These are phyloP conservation scores for Habropoda laboriosa DNA, from an alignment of 1,140 invertebrate genomes.

Conservation along the genomic window DNA sequence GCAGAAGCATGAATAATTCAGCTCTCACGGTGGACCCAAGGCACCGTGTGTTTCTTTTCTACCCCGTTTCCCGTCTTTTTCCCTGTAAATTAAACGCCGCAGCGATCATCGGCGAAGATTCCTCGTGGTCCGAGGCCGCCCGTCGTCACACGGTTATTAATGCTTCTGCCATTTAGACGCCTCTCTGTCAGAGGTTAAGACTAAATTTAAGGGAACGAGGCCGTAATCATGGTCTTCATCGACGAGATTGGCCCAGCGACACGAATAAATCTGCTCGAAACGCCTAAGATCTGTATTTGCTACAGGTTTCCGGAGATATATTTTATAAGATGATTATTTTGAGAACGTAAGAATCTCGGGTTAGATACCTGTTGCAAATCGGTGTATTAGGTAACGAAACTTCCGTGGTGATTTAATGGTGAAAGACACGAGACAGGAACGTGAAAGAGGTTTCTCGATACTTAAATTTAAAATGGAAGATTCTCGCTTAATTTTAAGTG, in stretches of 20 bases:
- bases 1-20: constrained; percentile 74
- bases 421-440: too few species aligned
- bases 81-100: constrained; percentile 59
- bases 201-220: constrained; percentile 23
- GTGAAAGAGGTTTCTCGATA: too few species aligned
- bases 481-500: too few species aligned
- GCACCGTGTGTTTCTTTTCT: constrained; percentile 24
- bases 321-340: constrained; percentile 1
- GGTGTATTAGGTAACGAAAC: too few species aligned
- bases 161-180: background rate
- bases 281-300: background rate
- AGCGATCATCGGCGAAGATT: constrained; percentile 57
- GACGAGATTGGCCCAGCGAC: background rate
- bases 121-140: constrained; percentile 1
- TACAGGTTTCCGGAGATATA: background rate
- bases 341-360: too few species aligned
- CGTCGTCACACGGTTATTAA: constrained; percentile 34
- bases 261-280: background rate
- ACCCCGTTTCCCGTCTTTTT: constrained; percentile 31
- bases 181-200: background rate
- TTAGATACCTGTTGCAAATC: too few species aligned
- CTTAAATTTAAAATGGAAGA: too few species aligned
- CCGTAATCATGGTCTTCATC: constrained; percentile 7
- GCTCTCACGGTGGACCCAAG: constrained; percentile 52
- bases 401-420: too few species aligned